Evolutionary conservation across 2,797 vertebrate genomes (phyloP).

Genomic region (Scyliorhinus canicula): DNA sequence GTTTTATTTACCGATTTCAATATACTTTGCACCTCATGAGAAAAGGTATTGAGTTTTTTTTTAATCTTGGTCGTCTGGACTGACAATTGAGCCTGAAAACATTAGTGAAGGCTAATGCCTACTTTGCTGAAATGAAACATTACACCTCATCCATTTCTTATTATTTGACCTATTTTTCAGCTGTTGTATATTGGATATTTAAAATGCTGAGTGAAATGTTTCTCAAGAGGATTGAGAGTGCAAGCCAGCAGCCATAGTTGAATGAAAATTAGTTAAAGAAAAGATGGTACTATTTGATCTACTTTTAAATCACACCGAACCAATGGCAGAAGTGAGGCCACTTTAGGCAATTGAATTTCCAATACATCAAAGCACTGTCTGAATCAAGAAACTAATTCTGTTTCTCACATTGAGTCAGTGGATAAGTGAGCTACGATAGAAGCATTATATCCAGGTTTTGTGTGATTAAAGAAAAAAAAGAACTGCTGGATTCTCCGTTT

Average conservation of each 20-base stretch:
- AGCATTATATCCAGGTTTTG: background rate
- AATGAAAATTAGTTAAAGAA: constrained; percentile 7
- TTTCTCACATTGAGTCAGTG: background rate
- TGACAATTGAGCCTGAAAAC: background rate
- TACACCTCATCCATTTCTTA: constrained; percentile 1
- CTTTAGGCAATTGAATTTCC: background rate
- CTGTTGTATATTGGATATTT: background rate
- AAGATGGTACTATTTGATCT: background rate
- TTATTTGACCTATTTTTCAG: constrained; percentile 18
- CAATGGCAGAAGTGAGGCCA: background rate
- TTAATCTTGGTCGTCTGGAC: background rate
- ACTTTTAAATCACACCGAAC: background rate
- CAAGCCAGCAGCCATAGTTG: background rate
- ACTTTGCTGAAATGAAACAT: background rate
- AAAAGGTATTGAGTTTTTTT: background rate
- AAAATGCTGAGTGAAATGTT: background rate
- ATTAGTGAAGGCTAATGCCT: background rate
- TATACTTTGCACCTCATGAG: background rate
- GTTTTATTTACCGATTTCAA: background rate
- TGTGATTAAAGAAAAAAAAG: background rate
- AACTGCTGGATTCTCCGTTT: too few relatives aligned
- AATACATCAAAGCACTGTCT: background rate
- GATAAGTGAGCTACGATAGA: background rate
- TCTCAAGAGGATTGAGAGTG: background rate
- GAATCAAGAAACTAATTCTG: background rate